phyloP scores from a whole-genome alignment of 2,113 vertebrate species.

The Stomatorhinus ivindoensis region DNA sequence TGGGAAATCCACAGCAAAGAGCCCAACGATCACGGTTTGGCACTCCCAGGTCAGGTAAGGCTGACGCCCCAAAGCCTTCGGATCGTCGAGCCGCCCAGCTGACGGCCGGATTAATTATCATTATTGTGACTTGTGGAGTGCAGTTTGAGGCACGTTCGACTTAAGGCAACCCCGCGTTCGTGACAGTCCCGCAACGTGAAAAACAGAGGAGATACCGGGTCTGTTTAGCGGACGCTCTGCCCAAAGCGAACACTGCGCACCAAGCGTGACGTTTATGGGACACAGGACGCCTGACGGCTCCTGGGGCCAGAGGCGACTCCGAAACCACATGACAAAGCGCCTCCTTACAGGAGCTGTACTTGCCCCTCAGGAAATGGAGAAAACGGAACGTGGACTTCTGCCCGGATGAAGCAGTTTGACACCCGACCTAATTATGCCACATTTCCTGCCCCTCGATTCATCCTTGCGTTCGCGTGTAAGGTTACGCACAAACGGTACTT shows the following conservation, averaged over 20 bases:
- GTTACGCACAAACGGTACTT: background rate
- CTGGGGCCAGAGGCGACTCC: background rate
- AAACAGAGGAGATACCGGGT: background rate
- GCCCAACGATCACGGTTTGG: background rate
- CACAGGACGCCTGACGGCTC: background rate
- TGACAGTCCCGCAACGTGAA: background rate
- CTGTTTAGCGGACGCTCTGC: background rate
- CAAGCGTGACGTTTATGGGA: background rate
- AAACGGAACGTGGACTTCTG: slow-evolving; percentile 63
- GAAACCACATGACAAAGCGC: background rate
- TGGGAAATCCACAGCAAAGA: background rate
- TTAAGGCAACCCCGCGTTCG: background rate
- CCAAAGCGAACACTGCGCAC: background rate
- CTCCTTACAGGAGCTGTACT: slow-evolving; percentile 55
- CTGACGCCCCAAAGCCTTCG: background rate
- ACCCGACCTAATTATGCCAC: background rate
- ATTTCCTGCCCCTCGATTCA: background rate
- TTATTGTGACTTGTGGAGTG: background rate
- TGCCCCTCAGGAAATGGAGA: slow-evolving; percentile 66
- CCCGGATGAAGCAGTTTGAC: slow-evolving; percentile 35
- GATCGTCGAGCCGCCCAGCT: background rate
- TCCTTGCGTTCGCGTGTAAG: background rate
- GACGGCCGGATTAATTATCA: background rate
- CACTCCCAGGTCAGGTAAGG: background rate
- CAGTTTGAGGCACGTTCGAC: background rate